Evolutionary conservation across 1,140 invertebrate species (phyloP).

Genomic region (Muscidifurax raptorellus): DNA sequence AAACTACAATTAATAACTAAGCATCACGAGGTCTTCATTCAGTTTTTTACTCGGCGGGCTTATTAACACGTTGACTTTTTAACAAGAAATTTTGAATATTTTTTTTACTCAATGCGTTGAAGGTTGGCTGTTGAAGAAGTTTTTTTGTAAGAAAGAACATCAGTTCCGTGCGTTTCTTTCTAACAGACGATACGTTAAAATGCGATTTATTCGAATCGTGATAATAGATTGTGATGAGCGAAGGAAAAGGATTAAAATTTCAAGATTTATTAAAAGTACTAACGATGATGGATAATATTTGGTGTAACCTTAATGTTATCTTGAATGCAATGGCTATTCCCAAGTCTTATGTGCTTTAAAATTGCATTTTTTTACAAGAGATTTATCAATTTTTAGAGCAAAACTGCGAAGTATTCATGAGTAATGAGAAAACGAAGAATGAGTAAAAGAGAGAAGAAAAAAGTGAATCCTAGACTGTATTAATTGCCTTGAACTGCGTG

Average conservation of each 20-base stretch:
- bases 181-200: background rate
- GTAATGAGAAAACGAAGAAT: background rate
- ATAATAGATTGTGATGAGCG: slow-evolving; percentile 20
- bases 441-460: slow-evolving; percentile 33
- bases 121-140: slow-evolving; percentile 30
- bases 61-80: slow-evolving; percentile 35
- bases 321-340: slow-evolving; percentile 12
- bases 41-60: slow-evolving; percentile 43
- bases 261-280: slow-evolving; percentile 39
- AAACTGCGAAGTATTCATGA: slow-evolving; percentile 3
- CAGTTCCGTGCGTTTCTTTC: slow-evolving; percentile 33
- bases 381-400: slow-evolving; percentile 49
- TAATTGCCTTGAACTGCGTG: slow-evolving; percentile 44
- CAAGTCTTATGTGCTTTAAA: slow-evolving; percentile 47
- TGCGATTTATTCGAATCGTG: slow-evolving; percentile 37
- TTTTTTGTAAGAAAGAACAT: slow-evolving; percentile 33
- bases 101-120: slow-evolving; percentile 46
- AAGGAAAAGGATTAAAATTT: slow-evolving; percentile 33
- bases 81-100: slow-evolving; percentile 41
- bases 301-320: background rate
- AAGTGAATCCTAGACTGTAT: slow-evolving; percentile 38
- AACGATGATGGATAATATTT: background rate
- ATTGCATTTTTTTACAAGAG: slow-evolving; percentile 55
- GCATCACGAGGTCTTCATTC: slow-evolving; percentile 36
- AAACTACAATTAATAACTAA: slow-evolving; percentile 35